Evolutionary conservation across 2,888 invertebrate species (phyloP).

Genomic region (Tetranychus piercei): DNA sequence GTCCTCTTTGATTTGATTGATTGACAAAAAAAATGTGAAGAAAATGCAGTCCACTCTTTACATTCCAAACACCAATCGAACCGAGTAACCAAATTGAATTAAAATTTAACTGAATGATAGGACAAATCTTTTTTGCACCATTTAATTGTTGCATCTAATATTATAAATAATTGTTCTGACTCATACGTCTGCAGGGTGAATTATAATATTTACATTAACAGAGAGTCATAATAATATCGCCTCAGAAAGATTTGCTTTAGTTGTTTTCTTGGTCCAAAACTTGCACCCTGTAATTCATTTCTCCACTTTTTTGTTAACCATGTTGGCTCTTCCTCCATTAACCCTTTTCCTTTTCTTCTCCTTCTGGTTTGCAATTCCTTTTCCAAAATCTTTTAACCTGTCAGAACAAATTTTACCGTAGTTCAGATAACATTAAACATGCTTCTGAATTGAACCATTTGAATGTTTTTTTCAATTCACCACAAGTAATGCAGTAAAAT

Average conservation of each 20-base stretch:
- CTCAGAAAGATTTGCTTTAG: neutral
- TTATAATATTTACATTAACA: neutral
- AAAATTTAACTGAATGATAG: too few relatives aligned
- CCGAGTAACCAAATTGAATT: too few relatives aligned
- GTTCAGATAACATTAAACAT: neutral
- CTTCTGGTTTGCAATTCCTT: neutral
- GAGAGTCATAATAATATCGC: neutral
- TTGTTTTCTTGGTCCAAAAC: neutral
- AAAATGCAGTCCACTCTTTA: too few relatives aligned
- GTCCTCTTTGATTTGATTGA: too few relatives aligned
- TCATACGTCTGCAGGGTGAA: neutral
- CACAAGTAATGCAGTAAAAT: too few relatives aligned
- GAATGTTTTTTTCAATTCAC: too few relatives aligned
- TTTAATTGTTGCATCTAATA: too few relatives aligned
- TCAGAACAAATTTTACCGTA: neutral
- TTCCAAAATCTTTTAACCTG: neutral
- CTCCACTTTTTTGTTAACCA: neutral
- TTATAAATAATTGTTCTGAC: neutral
- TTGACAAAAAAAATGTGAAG: too few relatives aligned
- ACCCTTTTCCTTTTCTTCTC: neutral
- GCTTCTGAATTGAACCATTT: neutral
- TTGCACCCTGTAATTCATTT: neutral
- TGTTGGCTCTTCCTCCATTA: neutral
- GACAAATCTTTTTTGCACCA: too few relatives aligned
- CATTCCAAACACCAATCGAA: too few relatives aligned